Conservation (phyloP, 2,113 vertebrate genomes). For the Silurus glanis region DNA sequence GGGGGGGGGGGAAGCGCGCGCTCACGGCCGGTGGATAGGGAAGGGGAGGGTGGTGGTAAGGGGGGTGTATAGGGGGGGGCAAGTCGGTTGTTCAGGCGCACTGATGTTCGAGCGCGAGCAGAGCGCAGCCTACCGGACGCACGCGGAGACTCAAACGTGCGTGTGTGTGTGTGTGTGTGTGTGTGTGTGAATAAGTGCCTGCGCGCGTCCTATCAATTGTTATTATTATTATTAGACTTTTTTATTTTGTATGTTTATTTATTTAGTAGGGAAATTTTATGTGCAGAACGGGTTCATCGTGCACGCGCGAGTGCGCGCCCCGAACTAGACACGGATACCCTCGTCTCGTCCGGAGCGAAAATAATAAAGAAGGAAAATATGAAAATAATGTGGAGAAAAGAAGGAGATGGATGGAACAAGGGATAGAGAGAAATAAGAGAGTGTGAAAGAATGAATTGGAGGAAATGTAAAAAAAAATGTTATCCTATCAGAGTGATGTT, state of each 20-base stretch:
- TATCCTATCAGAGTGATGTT: background rate
- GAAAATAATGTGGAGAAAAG: background rate
- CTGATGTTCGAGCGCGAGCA: constrained; percentile 51
- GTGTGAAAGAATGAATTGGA: too few relatives aligned
- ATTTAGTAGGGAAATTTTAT: too few relatives aligned
- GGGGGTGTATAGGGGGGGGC: background rate
- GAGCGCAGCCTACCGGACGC: constrained; percentile 68
- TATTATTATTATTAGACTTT: too few relatives aligned
- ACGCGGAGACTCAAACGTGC: background rate
- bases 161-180: background rate
- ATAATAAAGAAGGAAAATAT: background rate
- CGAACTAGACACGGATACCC: too few relatives aligned
- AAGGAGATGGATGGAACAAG: background rate
- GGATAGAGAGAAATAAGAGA: background rate
- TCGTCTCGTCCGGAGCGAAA: too few relatives aligned
- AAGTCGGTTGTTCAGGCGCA: constrained; percentile 37
- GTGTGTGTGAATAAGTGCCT: too few relatives aligned
- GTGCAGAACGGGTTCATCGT: too few relatives aligned
- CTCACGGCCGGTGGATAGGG: background rate
- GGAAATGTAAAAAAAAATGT: background rate
- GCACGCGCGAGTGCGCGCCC: too few relatives aligned
- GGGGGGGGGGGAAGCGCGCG: constrained; percentile 33
- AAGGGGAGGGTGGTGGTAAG: background rate
- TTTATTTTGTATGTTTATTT: too few relatives aligned
- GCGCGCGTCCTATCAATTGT: too few relatives aligned